phyloP scores from a whole-genome alignment of 2,888 invertebrate species.

The Sialis lutaria region DNA sequence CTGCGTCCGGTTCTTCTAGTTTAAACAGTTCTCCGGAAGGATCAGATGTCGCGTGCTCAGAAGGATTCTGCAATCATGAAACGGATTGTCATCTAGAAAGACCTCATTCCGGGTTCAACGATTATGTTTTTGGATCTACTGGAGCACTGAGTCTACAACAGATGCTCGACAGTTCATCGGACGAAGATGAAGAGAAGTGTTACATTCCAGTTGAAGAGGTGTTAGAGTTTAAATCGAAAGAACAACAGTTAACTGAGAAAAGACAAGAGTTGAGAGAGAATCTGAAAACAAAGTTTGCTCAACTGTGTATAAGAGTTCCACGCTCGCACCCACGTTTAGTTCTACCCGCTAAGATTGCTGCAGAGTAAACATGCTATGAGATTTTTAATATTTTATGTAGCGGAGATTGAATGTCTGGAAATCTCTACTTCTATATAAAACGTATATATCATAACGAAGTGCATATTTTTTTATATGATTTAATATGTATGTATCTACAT shows the following conservation, averaged over 20 bases:
- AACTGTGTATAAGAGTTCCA: constrained; percentile 47
- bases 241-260: constrained; percentile 58
- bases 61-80: constrained; percentile 71
- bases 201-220: constrained; percentile 83
- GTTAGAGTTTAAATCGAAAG: constrained; percentile 66
- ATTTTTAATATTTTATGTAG: background rate
- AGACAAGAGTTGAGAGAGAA: constrained; percentile 68
- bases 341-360: constrained; percentile 23
- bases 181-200: constrained; percentile 47
- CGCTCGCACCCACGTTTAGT: constrained; percentile 18
- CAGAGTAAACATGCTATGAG: constrained; percentile 16
- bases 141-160: constrained; percentile 45
- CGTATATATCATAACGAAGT: constrained; percentile 6
- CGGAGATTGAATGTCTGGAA: background rate
- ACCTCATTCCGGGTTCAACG: constrained; percentile 17
- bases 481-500: background rate
- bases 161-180: constrained; percentile 64
- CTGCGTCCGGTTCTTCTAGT: constrained; percentile 53
- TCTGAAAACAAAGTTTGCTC: constrained; percentile 65
- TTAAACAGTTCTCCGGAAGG: constrained; percentile 75
- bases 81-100: constrained; percentile 16
- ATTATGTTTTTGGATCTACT: constrained; percentile 4
- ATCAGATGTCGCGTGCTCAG: constrained; percentile 78
- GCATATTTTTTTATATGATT: constrained; percentile 6
- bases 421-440: constrained; percentile 3